Evolutionary conservation across 2,888 invertebrate species (phyloP).

Genomic region (Rambutsinella grinnellia): DNA sequence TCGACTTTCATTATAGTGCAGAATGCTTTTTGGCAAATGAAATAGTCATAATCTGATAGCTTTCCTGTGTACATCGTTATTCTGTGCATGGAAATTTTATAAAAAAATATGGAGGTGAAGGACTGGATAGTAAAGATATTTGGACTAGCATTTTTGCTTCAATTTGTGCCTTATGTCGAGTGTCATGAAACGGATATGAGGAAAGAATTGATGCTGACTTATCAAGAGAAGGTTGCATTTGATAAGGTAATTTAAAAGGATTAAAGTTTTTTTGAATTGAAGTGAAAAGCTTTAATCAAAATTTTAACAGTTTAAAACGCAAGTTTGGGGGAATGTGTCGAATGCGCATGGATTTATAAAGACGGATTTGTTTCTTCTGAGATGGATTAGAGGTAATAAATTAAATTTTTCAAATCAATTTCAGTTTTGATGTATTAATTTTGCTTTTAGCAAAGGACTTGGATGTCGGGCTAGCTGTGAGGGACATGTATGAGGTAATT

Average conservation of each 20-base stretch:
- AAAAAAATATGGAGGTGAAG: no score
- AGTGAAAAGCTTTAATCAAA: no score
- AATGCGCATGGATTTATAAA: slow-evolving; percentile 20
- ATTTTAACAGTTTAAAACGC: slow-evolving; percentile 33
- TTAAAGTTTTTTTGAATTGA: no score
- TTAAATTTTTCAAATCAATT: neutral
- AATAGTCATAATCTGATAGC: no score
- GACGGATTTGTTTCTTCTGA: slow-evolving; percentile 29
- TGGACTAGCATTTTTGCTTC: no score
- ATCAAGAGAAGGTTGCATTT: slow-evolving; percentile 40
- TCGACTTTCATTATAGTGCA: no score
- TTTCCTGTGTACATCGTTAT: no score
- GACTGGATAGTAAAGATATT: no score
- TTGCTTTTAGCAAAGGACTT: slow-evolving; percentile 25
- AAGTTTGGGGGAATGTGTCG: slow-evolving; percentile 16
- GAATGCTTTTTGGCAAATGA: no score
- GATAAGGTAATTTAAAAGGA: slow-evolving; percentile 30
- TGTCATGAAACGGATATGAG: slow-evolving; percentile 37
- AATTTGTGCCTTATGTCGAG: neutral
- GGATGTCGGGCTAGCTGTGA: slow-evolving; percentile 25
- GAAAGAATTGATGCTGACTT: slow-evolving; percentile 29
- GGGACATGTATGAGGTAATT: slow-evolving; percentile 39
- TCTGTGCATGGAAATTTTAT: no score
- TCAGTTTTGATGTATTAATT: neutral
- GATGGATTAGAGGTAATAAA: slow-evolving; percentile 34